phyloP scores from a whole-genome alignment of 2,888 invertebrate species.

The Antitype chi region DNA sequence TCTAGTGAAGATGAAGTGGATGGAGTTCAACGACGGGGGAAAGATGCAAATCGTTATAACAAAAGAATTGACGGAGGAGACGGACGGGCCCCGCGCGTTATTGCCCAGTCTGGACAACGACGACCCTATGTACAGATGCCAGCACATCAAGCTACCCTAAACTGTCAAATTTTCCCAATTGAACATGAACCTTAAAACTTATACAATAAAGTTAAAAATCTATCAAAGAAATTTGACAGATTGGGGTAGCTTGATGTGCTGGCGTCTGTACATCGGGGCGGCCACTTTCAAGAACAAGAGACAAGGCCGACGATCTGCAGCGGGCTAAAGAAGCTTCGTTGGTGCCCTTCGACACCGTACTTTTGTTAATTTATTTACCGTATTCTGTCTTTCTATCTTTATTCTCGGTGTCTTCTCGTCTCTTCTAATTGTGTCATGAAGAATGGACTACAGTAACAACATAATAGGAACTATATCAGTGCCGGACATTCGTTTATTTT shows the following conservation, averaged over 20 bases:
- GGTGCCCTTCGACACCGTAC: not conserved
- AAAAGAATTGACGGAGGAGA: slow-evolving; percentile 25
- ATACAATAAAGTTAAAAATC: too few species aligned
- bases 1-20: not conserved
- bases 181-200: too few species aligned
- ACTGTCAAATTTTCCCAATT: too few species aligned
- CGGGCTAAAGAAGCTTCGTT: not conserved
- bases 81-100: not conserved
- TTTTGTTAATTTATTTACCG: not conserved
- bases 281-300: not conserved
- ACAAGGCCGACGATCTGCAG: not conserved
- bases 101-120: not conserved
- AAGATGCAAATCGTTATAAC: slow-evolving; percentile 3
- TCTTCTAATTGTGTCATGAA: not conserved
- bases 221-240: too few species aligned
- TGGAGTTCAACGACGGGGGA: not conserved
- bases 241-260: too few species aligned
- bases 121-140: too few species aligned
- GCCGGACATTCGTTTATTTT: not conserved
- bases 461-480: not conserved
- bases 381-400: not conserved
- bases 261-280: not conserved
- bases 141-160: too few species aligned
- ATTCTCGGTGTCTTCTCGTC: not conserved
- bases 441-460: not conserved